Evolutionary conservation across 2,113 vertebrate species (phyloP), one percentile per base, ranked within the genome.

Genomic region (Brienomyrus brachyistius): DNA sequence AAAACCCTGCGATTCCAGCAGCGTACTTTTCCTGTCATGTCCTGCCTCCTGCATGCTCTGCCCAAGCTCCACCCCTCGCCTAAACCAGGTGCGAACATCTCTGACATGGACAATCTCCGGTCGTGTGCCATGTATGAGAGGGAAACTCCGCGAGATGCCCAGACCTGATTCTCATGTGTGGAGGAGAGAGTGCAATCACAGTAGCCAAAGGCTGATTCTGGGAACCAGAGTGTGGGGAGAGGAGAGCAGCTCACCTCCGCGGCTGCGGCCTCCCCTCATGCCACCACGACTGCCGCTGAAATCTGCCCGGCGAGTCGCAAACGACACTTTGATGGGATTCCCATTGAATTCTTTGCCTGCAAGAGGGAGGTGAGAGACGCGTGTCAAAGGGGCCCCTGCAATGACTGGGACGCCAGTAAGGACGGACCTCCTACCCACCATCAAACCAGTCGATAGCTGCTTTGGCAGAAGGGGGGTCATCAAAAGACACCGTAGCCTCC

Each of bases 381-480:
- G 31, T 56, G 31, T 19, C 52, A 66, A n/a, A 5, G 52, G 1
- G 27, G 15, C 19, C 21, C 40, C 40, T 21, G 56, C 13, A 43
- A 43, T 19, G 54, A 40, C 11, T 45, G 51, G 21, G 31, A 13
- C 23, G 9, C 4, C n/a, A 47, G n/a, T 11, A 51, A 85, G 40
- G 54, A 51, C 6, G 4, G 27, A 48, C 43, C 13, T 50, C 17
- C 17, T 7, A 92, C 94, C 35, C 83, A 97, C 97, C 97, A 74
- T 98, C 97, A 92, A 98, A 98, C 97, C 97, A 98, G 88, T 97
- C 97, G 13, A 98, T 98, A 74, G 97, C 97, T 0, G 97, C 97
- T 91, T 98, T 98, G 87, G 97, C 97, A 0, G 97, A 98, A 40
- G 97, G 97, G 1, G 97, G 97, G 91, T 98, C 97, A 86, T 98